phyloP scores from a whole-genome alignment of 2,113 vertebrate species.

The Lates calcarifer region DNA sequence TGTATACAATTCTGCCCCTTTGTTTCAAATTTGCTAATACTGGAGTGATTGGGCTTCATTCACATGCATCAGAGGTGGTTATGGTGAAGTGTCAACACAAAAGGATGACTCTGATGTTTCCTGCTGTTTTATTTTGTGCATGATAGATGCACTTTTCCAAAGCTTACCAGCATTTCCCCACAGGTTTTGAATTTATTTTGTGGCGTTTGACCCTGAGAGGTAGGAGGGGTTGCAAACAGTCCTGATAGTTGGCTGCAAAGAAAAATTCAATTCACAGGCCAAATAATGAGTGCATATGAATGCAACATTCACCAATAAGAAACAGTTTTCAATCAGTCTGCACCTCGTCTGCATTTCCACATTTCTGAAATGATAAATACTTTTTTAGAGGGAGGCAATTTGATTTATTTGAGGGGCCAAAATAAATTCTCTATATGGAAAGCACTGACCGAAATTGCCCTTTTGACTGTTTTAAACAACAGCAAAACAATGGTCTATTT shows the following conservation, averaged over 20 bases:
- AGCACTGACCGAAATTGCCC: background rate
- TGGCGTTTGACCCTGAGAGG: constrained; percentile 32
- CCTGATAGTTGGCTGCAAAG: constrained; percentile 37
- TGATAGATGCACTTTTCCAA: constrained; percentile 24
- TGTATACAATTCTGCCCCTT: background rate
- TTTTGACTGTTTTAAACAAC: background rate
- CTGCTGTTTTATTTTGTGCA: constrained; percentile 18
- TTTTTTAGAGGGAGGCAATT: background rate
- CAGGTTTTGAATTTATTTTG: constrained; percentile 44
- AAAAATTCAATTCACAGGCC: constrained; percentile 33
- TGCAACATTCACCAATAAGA: constrained; percentile 12
- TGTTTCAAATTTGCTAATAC: constrained; percentile 18
- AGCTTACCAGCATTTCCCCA: constrained; percentile 8
- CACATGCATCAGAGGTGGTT: constrained; percentile 22
- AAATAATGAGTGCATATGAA: constrained; percentile 53
- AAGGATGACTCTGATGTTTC: constrained; percentile 32
- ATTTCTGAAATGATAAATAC: constrained; percentile 3
- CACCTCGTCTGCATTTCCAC: constrained; percentile 27
- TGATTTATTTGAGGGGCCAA: background rate
- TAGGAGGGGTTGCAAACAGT: constrained; percentile 6
- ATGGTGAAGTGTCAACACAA: constrained; percentile 18
- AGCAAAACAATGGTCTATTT: background rate
- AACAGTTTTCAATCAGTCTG: constrained; percentile 33
- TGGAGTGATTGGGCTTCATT: constrained; percentile 3
- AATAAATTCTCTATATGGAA: background rate